Evolutionary conservation across 2,113 vertebrate species (phyloP), one percentile per base, ranked within the genome.

Genomic region (Hyla sarda): DNA sequence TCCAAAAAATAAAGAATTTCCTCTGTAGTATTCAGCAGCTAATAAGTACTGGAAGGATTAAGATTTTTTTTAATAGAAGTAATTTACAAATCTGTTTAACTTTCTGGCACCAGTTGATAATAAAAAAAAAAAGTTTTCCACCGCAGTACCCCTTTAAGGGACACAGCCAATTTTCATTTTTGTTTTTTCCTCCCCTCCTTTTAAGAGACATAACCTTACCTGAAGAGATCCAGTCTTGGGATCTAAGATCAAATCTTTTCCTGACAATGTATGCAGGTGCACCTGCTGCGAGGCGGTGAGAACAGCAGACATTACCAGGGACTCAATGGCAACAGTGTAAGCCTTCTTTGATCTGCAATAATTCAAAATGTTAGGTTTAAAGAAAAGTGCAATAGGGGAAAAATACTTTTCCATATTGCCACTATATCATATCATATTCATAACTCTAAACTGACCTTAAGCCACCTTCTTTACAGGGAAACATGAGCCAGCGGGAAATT

Each of bases 401-500:
- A 21, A 12, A 28, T 13, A 60, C 58, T 3, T 10, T n/a, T 23
- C 17, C 17, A 11, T 14, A 71, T 62, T 0, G 13, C 16, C 6
- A 7, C 19, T 11, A 72, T 21, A 11, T 72, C 19, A 41, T 41
- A 14, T 5, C 0, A 8, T 37, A 34, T 23, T 47, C 9, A 16
- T 21, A 75, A n/a, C n/a, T 2, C 8, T 50, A 17, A 50, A 80
- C 77, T 60, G 7, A 69, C 74, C 83, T 83, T 0, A 73, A 10
- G 3, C 85, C 80, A 17, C 16, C 32, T 47, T 25, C 85, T 85
- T 45, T 69, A 56, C 50, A 60, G 21, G 85, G 52, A 14, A 81
- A 37, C 85, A 92, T 82, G 17, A 82, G 62, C 92, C 92, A 92
- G 77, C 90, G 85, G 6, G 87, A 91, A 87, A 92, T 11, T 0